phyloP scores from a whole-genome alignment of 2,797 vertebrate species.

The Characodon lateralis region DNA sequence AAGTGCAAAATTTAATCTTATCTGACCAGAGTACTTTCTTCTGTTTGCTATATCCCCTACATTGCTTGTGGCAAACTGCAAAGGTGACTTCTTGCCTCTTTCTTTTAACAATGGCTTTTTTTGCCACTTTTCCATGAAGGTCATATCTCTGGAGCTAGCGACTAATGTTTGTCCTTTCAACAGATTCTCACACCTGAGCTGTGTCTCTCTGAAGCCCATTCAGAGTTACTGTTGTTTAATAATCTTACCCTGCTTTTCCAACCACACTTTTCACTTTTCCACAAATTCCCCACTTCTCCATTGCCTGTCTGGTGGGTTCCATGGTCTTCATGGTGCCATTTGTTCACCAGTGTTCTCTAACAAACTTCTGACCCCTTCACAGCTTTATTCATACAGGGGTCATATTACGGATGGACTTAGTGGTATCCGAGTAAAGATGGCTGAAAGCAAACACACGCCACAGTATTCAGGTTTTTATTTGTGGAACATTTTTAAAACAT shows the following conservation, averaged over 20 bases:
- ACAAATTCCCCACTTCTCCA: not conserved
- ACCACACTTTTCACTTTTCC: not conserved
- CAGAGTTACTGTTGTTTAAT: too few species aligned
- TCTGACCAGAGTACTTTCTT: too few species aligned
- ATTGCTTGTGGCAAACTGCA: too few species aligned
- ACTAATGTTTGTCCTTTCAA: too few species aligned
- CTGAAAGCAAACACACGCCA: not conserved
- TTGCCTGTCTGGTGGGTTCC: not conserved
- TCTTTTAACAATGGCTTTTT: too few species aligned
- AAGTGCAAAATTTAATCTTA: too few species aligned
- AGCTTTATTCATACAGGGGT: not conserved
- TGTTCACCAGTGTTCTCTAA: not conserved
- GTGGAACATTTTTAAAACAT: not conserved
- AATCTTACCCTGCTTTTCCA: not conserved
- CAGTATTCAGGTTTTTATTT: not conserved
- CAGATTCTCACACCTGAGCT: too few species aligned
- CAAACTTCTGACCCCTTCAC: not conserved
- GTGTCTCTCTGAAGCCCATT: too few species aligned
- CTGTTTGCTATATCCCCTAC: too few species aligned
- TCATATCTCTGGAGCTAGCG: too few species aligned
- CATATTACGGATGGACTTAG: not conserved
- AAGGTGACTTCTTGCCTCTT: too few species aligned
- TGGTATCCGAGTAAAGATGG: not conserved
- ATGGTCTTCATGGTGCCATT: not conserved
- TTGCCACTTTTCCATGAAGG: too few species aligned